Percentiles rank a stretch among this genome's conserved stretches.
phyloP scores from a whole-genome alignment of 2,113 vertebrate genomes.

The Podiceps cristatus region DNA sequence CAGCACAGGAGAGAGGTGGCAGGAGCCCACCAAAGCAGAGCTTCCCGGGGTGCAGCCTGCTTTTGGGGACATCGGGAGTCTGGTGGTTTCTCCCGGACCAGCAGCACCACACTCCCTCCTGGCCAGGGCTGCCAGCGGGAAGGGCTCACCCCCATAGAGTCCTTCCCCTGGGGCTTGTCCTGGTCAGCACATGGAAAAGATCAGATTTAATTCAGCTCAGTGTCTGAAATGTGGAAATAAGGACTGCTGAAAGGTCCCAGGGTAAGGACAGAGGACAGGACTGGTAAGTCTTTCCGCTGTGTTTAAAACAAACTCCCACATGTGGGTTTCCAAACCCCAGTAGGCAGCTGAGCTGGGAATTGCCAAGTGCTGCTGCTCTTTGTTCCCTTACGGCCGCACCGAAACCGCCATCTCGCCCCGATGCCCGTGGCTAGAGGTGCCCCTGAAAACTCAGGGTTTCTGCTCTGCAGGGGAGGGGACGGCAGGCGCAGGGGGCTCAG shows the following conservation, averaged over 20 bases:
- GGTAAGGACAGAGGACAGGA: background rate
- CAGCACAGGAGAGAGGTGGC: background rate
- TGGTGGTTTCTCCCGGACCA: background rate
- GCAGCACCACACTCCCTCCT: background rate
- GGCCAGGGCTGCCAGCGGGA: background rate
- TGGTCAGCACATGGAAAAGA: background rate
- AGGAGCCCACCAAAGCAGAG: background rate
- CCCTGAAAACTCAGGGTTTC: background rate
- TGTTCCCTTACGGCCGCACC: background rate
- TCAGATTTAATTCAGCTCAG: background rate
- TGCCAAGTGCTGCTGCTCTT: background rate
- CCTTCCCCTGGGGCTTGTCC: background rate
- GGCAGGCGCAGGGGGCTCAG: background rate
- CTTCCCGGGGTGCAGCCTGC: background rate
- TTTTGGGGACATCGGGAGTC: background rate
- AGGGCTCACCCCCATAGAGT: background rate
- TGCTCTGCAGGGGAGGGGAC: background rate
- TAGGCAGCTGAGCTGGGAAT: background rate
- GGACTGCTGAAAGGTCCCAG: background rate
- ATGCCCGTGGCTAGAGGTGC: background rate
- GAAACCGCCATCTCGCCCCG: fast-evolving
- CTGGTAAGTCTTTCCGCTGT: background rate
- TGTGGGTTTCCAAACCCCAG: background rate
- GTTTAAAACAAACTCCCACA: background rate
- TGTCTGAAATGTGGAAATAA: background rate